phyloP scores from a whole-genome alignment of 2,113 vertebrate species.

The Corythaixoides concolor region DNA sequence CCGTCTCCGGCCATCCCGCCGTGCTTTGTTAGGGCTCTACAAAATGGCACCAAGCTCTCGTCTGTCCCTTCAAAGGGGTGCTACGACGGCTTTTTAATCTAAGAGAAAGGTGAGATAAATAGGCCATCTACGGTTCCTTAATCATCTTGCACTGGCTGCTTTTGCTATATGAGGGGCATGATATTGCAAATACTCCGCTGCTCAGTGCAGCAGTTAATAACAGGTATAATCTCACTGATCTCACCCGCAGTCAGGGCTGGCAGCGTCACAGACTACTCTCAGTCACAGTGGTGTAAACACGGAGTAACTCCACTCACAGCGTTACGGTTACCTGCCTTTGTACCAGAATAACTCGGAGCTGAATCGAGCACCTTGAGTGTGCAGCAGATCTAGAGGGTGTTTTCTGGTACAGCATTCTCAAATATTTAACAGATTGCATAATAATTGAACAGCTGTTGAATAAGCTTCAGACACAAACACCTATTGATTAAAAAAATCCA shows the following conservation, averaged over 20 bases:
- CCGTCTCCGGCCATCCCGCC: not conserved
- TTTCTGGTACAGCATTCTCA: not conserved
- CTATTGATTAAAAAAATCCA: not conserved
- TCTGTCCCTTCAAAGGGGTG: not conserved
- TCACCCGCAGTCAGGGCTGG: not conserved
- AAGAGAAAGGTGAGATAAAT: not conserved
- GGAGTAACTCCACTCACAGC: not conserved
- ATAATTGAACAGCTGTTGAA: not conserved
- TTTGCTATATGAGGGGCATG: not conserved
- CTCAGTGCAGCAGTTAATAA: not conserved
- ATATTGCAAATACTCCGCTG: accelerated
- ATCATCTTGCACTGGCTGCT: not conserved
- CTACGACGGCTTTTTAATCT: not conserved
- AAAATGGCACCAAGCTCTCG: not conserved
- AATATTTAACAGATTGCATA: not conserved
- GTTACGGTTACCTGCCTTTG: accelerated
- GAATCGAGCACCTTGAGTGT: not conserved
- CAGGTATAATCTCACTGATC: not conserved
- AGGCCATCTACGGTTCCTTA: accelerated
- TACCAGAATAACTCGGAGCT: accelerated
- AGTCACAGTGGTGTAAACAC: not conserved
- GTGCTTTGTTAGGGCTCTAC: not conserved
- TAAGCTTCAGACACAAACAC: not conserved
- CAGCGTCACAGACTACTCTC: not conserved
- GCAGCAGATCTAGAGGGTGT: not conserved